Conservation (phyloP, 2,888 invertebrate species). For the Aspidiotus rigidus region DNA sequence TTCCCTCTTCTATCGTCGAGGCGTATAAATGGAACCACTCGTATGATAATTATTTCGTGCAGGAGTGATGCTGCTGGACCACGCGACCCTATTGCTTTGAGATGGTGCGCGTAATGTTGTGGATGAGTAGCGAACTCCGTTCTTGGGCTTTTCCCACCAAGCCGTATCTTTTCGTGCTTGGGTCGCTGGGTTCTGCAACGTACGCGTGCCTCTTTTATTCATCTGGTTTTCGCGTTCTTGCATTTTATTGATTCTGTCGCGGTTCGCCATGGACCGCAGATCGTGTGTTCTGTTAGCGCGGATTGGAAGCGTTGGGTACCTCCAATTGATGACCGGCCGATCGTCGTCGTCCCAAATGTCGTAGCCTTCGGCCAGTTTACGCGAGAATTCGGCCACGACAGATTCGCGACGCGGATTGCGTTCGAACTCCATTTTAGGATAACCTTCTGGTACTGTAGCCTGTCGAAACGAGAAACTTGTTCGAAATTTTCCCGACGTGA, state of each 20-base stretch:
- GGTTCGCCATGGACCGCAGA: constrained; percentile 19
- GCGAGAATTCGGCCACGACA: constrained; percentile 22
- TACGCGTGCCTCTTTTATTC: constrained; percentile 15
- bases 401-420: constrained; percentile 28
- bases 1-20: neutral
- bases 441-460: constrained; percentile 21
- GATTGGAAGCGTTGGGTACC: constrained; percentile 17
- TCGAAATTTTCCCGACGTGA: constrained; percentile 23
- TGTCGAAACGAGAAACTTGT: constrained; percentile 22
- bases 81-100: neutral
- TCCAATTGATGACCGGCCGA: constrained; percentile 28
- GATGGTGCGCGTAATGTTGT: neutral
- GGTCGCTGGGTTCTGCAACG: neutral
- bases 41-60: neutral
- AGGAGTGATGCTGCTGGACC: neutral
- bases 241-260: constrained; percentile 17
- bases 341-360: constrained; percentile 29
- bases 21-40: neutral
- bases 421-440: constrained; percentile 21
- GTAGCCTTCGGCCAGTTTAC: constrained; percentile 27
- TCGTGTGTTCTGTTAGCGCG: constrained; percentile 22
- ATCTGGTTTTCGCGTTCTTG: constrained; percentile 27
- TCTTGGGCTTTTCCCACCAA: constrained; percentile 20
- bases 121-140: neutral
- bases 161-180: constrained; percentile 18